Base-by-base conservation (phyloP, 2,113 vertebrate genomes). In the Callopanchax toddi region DNA sequence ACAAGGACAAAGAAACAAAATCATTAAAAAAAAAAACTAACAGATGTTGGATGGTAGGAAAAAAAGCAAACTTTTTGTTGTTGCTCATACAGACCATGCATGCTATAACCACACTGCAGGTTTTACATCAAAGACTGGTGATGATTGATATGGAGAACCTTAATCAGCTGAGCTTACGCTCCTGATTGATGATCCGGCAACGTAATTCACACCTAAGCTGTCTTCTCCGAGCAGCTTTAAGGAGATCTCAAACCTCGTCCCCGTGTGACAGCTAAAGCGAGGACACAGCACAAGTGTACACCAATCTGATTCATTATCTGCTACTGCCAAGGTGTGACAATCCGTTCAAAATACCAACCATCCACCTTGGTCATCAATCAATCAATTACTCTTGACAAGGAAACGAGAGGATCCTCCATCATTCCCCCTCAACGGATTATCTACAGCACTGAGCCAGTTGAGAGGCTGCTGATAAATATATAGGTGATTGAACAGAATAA, bases 211-310 rank as follows among this genome's bases (percentile, higher is more conserved):
- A 17, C 18, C n/a, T 25, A 1, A 11, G 34, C 16, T 51, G 34
- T 42, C 17, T 32, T 22, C 32, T 60, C 50, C 44, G 11, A 44
- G 37, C 34, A 74, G 60, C 73, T 78, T 88, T 81, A 85, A 86
- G 43, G 37, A 61, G 78, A 74, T 77, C 81, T 61, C 50, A 53
- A 39, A 45, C 62, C 20, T 21, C 66, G 54, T 4, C 49, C 60
- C 48, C 0, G 3, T 62, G 43, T 48, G 53, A 73, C 58, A 54
- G 44, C n/a, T 26, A 45, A 2, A 48, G 13, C 3, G 45, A 76
- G 52, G 50, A 29, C 40, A 29, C 40, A 58, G 34, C 16, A 13
- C 1, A 23, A 42, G 59, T 20, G 45, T 20, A 63, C 42, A 60
- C 68, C 18, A 48, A 62, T 60, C 60, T 43, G 54, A 68, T 81